These are phyloP conservation scores for Philopedon plagiatum DNA, from an alignment of 2,888 invertebrate genomes.

Conservation along the genomic window DNA sequence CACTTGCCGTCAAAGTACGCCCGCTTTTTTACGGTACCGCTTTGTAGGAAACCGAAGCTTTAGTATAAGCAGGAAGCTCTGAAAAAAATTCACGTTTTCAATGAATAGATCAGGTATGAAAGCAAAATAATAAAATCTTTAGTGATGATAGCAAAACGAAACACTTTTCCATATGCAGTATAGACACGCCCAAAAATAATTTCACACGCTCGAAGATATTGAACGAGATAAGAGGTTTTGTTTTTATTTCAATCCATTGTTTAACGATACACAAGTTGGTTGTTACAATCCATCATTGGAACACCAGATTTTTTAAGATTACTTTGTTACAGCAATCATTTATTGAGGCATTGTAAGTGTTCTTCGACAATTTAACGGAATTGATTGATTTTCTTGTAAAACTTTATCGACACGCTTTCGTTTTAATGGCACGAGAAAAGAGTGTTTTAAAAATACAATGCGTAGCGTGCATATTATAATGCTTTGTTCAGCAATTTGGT, in stretches of 20 bases:
- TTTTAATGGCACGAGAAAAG: conserved; percentile 6
- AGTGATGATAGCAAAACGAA: conserved; percentile 11
- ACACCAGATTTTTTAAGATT: conserved; percentile 48
- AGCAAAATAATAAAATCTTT: not conserved
- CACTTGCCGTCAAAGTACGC: too few relatives aligned
- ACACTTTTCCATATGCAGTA: conserved; percentile 13
- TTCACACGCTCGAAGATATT: conserved; percentile 36
- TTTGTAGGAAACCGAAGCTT: too few relatives aligned
- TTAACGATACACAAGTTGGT: conserved; percentile 38
- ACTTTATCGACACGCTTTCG: conserved; percentile 32
- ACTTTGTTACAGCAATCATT: conserved; percentile 42
- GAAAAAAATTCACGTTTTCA: too few relatives aligned
- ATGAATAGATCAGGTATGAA: too few relatives aligned
- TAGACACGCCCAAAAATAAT: conserved; percentile 25
- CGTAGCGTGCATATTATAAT: too few relatives aligned
- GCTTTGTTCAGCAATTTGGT: too few relatives aligned
- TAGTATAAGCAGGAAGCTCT: too few relatives aligned
- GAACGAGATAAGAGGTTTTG: conserved; percentile 32
- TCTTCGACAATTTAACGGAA: conserved; percentile 37
- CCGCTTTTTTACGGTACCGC: too few relatives aligned
- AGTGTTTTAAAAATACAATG: not conserved
- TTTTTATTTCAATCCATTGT: conserved; percentile 50
- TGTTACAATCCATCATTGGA: conserved; percentile 48
- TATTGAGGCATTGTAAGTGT: conserved; percentile 40
- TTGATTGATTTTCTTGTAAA: conserved; percentile 48